Conservation (phyloP, 53 echinoderm and acorn worm genomes). For the Stichopus horrens region DNA sequence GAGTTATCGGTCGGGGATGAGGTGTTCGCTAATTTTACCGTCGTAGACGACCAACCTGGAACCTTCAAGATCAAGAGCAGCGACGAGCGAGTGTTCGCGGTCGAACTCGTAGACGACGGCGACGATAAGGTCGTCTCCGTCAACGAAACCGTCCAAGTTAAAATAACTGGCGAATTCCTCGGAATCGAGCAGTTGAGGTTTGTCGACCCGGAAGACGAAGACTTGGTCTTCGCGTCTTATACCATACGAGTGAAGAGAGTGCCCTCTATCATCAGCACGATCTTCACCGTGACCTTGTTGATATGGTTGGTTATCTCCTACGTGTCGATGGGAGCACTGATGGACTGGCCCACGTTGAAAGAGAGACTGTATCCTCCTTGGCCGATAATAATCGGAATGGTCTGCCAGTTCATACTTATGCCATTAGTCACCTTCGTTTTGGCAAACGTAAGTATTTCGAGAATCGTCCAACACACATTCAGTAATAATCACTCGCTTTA, state of each 20-base stretch:
- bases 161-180: conserved; percentile 50
- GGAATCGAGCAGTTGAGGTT: conserved; percentile 47
- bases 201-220: conserved; percentile 14
- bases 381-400: conserved; percentile 74
- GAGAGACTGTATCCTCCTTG: conserved; percentile 65
- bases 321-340: conserved; percentile 79
- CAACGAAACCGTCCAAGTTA: conserved; percentile 46
- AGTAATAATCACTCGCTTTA: no score
- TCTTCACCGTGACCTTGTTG: conserved; percentile 69
- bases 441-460: conserved; percentile 43
- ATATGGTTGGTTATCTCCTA: conserved; percentile 82
- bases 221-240: conserved; percentile 45
- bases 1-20: conserved; percentile 57
- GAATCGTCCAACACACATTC: background rate
- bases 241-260: conserved; percentile 56
- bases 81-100: conserved; percentile 47
- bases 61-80: conserved; percentile 32
- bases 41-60: conserved; percentile 10
- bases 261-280: conserved; percentile 47
- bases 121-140: conserved; percentile 28
- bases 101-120: conserved; percentile 37
- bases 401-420: conserved; percentile 91
- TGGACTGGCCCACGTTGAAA: conserved; percentile 60
- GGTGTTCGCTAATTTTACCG: conserved; percentile 54
- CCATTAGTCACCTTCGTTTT: conserved; percentile 74